These are phyloP conservation scores for Artibeus jamaicensis DNA, from an alignment of 2,797 vertebrate species.

Conservation along the genomic window DNA sequence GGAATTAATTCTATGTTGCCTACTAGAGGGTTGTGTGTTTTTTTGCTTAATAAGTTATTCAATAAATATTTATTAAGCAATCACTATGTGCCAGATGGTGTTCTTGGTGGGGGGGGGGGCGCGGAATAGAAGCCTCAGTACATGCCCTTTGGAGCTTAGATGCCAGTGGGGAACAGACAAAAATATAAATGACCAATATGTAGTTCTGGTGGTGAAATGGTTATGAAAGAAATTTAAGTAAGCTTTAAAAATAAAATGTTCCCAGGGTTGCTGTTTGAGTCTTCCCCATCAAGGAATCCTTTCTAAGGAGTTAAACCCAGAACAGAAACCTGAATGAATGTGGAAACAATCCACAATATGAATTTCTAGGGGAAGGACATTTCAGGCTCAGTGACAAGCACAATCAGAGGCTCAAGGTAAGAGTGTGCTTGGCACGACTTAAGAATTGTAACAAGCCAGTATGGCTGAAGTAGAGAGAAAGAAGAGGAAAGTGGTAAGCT, in stretches of 20 bases:
- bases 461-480: background rate
- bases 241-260: background rate
- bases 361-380: background rate
- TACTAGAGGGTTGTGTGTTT: background rate
- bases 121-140: background rate
- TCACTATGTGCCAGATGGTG: background rate
- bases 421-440: background rate
- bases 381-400: background rate
- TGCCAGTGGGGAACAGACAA: background rate
- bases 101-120: background rate
- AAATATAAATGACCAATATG: background rate
- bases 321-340: background rate
- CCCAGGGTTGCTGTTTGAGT: background rate
- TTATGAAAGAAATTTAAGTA: background rate
- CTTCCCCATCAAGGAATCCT: background rate
- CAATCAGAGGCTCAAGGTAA: conserved; percentile 7
- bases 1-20: background rate
- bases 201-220: background rate
- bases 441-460: background rate
- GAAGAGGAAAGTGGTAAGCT: background rate
- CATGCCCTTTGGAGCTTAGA: background rate
- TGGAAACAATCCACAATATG: background rate
- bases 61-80: background rate
- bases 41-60: background rate
- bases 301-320: background rate